Evolutionary conservation across 2,888 invertebrate species (phyloP).

Genomic region (Xanthorhoe spadicearia): DNA sequence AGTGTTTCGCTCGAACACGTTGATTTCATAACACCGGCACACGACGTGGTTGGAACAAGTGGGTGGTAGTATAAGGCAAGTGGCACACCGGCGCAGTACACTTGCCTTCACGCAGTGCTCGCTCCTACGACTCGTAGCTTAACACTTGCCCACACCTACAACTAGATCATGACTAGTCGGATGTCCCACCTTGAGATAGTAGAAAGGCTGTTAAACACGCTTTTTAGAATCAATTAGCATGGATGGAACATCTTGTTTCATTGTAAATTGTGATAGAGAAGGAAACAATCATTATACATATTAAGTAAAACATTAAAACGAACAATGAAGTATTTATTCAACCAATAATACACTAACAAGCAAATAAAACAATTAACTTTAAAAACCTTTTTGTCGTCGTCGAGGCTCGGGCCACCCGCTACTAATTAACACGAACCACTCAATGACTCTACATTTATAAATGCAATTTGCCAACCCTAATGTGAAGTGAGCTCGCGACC

Average conservation of each 20-base stretch:
- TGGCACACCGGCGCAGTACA: conserved; percentile 58
- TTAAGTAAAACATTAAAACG: not conserved
- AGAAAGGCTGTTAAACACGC: conserved; percentile 18
- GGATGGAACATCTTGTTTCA: conserved; percentile 6
- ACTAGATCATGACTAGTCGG: conserved; percentile 38
- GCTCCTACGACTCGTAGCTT: conserved; percentile 27
- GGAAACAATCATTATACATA: not conserved
- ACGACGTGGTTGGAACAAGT: conserved; percentile 76
- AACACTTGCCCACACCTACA: conserved; percentile 37
- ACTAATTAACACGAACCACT: conserved; percentile 34
- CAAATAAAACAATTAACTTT: conserved; percentile 26
- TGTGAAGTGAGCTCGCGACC: conserved; percentile 70
- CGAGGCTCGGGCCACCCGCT: conserved; percentile 17
- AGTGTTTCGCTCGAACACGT: conserved; percentile 83
- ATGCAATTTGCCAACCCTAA: conserved; percentile 60
- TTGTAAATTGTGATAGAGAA: not conserved
- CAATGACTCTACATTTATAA: conserved; percentile 35
- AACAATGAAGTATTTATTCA: conserved; percentile 1
- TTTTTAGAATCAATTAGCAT: conserved; percentile 13
- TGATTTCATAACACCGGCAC: conserved; percentile 82
- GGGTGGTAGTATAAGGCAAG: conserved; percentile 78
- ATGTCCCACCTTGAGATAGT: conserved; percentile 28
- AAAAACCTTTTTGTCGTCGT: conserved; percentile 11
- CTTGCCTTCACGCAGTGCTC: conserved; percentile 32
- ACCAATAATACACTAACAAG: conserved; percentile 10